Evolutionary conservation across 2,888 invertebrate species (phyloP).

Genomic region (Cheilosia soror): DNA sequence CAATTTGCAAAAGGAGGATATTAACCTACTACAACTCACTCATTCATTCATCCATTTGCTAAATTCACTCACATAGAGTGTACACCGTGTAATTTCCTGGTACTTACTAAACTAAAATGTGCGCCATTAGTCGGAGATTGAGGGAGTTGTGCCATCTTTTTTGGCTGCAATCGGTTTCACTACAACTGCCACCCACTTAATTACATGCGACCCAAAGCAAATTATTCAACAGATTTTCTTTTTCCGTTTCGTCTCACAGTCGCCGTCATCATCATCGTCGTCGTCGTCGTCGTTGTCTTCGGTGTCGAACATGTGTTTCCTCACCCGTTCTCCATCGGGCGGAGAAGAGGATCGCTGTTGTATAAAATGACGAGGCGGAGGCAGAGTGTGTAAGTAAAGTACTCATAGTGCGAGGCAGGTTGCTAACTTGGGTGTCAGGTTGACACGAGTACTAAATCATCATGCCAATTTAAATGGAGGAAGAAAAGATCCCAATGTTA

Average conservation of each 20-base stretch:
- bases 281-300: slow-evolving; percentile 34
- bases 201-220: slow-evolving; percentile 73
- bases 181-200: slow-evolving; percentile 67
- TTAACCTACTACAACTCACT: slow-evolving; percentile 66
- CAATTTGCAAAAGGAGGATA: slow-evolving; percentile 36
- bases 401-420: slow-evolving; percentile 66
- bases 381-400: slow-evolving; percentile 37
- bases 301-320: slow-evolving; percentile 69
- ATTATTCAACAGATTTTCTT: slow-evolving; percentile 73
- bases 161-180: slow-evolving; percentile 31
- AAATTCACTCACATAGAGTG: slow-evolving; percentile 30
- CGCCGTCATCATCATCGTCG: slow-evolving; percentile 15
- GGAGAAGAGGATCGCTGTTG: background rate
- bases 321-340: slow-evolving; percentile 21
- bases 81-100: slow-evolving; percentile 59
- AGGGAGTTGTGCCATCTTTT: slow-evolving; percentile 45
- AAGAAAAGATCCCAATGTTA: slow-evolving; percentile 48
- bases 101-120: slow-evolving; percentile 61
- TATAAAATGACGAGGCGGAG: slow-evolving; percentile 27
- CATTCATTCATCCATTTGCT: slow-evolving; percentile 64
- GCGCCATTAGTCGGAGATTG: slow-evolving; percentile 60
- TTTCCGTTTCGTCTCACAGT: slow-evolving; percentile 28
- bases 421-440: slow-evolving; percentile 73
- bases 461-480: slow-evolving; percentile 72
- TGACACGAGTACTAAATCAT: slow-evolving; percentile 74